phyloP scores from a whole-genome alignment of 1,140 invertebrate species.

The Caenorhabditis elegans region WBcel235 BX284606.5:17008001-17008500 shows the following conservation, averaged over 20 bases:
- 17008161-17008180: too few relatives aligned
- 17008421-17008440: too few relatives aligned
- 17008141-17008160: background rate
- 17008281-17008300: conserved; percentile 55
- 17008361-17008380: background rate
- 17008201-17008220: conserved; percentile 46
- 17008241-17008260: conserved; percentile 22
- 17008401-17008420: background rate
- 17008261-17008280: conserved; percentile 10
- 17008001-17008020: too few relatives aligned
- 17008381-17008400: background rate
- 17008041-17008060: too few relatives aligned
- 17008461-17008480: too few relatives aligned
- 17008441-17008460: too few relatives aligned
- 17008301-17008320: conserved; percentile 52
- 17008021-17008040: too few relatives aligned
- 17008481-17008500: background rate
- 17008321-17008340: conserved; percentile 56
- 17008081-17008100: too few relatives aligned
- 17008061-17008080: too few relatives aligned
- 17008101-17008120: too few relatives aligned
- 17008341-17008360: conserved; percentile 25
- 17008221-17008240: conserved; percentile 56
- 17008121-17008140: background rate
- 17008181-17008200: too few relatives aligned